phyloP scores from a whole-genome alignment of 2,888 invertebrate species.

The Drymonia ruficornis region DNA sequence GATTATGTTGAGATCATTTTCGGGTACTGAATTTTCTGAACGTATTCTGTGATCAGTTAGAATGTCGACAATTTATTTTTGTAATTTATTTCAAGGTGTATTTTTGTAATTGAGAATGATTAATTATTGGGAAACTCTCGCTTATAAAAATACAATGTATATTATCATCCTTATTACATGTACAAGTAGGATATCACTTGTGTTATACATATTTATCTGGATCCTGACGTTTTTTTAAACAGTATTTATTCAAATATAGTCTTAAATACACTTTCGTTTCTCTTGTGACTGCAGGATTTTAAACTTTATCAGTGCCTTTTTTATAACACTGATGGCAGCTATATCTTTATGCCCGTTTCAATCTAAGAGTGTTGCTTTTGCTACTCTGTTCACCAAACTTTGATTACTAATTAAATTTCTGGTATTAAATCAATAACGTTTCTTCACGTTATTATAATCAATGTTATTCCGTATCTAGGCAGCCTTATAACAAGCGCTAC shows the following conservation, averaged over 20 bases:
- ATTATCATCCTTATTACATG: neutral
- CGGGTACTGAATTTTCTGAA: neutral
- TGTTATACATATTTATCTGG: conserved; percentile 41
- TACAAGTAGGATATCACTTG: neutral
- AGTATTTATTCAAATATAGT: neutral
- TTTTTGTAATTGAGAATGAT: neutral
- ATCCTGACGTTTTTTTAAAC: conserved; percentile 26
- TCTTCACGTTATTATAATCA: too few species aligned
- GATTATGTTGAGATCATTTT: too few species aligned
- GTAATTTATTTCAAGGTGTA: neutral
- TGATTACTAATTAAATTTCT: too few species aligned
- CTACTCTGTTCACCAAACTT: neutral
- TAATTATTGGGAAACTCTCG: neutral
- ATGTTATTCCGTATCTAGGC: too few species aligned
- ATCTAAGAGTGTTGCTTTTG: neutral
- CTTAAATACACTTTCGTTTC: neutral
- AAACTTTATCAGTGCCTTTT: neutral
- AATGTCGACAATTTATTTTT: conserved; percentile 1
- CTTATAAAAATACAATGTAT: neutral
- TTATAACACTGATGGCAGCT: neutral
- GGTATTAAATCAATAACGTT: too few species aligned
- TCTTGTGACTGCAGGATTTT: neutral
- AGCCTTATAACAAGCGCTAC: too few species aligned
- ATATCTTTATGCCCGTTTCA: neutral
- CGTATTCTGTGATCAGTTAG: neutral